Percentiles rank a stretch among this genome's conserved stretches.
Conservation (phyloP, 2,113 vertebrate genomes). For the Hypocryptadius cinnamomeus region DNA sequence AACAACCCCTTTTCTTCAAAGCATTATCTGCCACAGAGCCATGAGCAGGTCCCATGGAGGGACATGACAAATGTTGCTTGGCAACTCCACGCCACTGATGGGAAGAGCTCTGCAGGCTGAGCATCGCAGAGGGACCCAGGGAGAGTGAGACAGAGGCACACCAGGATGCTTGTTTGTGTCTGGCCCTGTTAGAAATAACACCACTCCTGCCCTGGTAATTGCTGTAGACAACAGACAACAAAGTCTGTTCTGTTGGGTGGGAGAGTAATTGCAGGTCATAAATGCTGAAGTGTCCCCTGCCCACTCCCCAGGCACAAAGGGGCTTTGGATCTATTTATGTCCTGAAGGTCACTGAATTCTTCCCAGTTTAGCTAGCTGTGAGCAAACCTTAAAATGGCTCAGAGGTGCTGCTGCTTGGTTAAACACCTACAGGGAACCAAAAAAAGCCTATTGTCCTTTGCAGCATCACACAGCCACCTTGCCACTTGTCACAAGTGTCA, state of each 20-base stretch:
- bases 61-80: constrained; percentile 25
- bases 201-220: background rate
- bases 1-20: background rate
- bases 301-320: background rate
- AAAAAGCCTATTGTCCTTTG: background rate
- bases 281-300: background rate
- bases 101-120: background rate
- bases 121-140: background rate
- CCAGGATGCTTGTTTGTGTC: background rate
- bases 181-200: background rate
- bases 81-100: background rate
- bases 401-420: background rate
- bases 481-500: background rate
- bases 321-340: background rate
- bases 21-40: background rate
- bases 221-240: accelerated
- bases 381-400: background rate
- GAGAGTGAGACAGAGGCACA: background rate
- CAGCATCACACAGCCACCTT: background rate
- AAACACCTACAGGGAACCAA: background rate
- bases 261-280: background rate
- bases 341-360: background rate
- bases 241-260: background rate
- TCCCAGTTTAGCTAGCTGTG: background rate
- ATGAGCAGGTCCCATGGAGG: background rate